These are phyloP conservation scores for Abramis brama DNA, from an alignment of 2,113 vertebrate genomes.

Conservation along the genomic window DNA sequence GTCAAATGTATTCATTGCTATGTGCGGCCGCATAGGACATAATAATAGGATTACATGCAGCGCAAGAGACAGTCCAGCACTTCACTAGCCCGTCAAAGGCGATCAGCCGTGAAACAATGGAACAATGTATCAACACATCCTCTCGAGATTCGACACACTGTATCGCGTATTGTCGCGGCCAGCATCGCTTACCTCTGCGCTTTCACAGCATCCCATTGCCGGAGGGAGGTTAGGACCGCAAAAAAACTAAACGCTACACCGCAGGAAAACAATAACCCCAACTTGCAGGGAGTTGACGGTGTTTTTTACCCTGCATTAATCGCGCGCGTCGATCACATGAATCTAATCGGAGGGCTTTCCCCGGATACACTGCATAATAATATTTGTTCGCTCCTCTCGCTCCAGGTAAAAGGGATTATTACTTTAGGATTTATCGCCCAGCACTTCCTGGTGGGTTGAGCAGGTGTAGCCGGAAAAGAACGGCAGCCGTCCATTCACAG, in stretches of 20 bases:
- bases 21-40: slow-evolving; percentile 9
- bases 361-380: slow-evolving; percentile 61
- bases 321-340: slow-evolving; percentile 49
- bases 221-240: slow-evolving; percentile 67
- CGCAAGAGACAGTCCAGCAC: slow-evolving; percentile 39
- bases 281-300: slow-evolving; percentile 65
- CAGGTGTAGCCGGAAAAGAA: slow-evolving; percentile 73
- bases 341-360: slow-evolving; percentile 55
- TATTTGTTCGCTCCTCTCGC: slow-evolving; percentile 53
- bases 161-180: background rate
- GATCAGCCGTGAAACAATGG: slow-evolving; percentile 39
- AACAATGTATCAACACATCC: slow-evolving; percentile 13
- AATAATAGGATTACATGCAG: slow-evolving; percentile 67
- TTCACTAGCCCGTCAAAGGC: slow-evolving; percentile 54
- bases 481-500: slow-evolving; percentile 72
- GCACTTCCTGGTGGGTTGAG: slow-evolving; percentile 78
- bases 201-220: slow-evolving; percentile 84
- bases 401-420: slow-evolving; percentile 70
- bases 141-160: background rate
- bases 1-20: background rate
- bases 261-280: slow-evolving; percentile 68
- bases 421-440: slow-evolving; percentile 69
- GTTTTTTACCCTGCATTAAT: slow-evolving; percentile 63
- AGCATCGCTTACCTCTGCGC: slow-evolving; percentile 76
- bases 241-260: slow-evolving; percentile 65